Evolutionary conservation across 23 tunicate genomes (phyloP).

Genomic region (Corella eumyota): DNA sequence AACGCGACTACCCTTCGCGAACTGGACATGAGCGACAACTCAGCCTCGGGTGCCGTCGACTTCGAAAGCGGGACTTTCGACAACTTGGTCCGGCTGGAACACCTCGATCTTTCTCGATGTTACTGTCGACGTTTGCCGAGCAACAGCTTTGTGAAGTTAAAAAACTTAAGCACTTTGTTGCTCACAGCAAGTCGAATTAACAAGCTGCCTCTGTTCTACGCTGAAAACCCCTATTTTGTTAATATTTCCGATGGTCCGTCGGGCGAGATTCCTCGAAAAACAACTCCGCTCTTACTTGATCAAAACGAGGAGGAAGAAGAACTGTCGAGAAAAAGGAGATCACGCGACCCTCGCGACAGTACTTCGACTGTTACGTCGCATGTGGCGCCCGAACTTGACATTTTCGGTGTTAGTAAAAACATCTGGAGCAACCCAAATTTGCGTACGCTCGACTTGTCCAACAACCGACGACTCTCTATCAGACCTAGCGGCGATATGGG

Average conservation of each 20-base stretch:
- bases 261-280: conserved; percentile 1
- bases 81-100: conserved; percentile 6
- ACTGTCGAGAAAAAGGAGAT: too few species aligned
- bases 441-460: not conserved
- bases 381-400: too few species aligned
- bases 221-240: not conserved
- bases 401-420: too few species aligned
- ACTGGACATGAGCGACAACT: conserved; percentile 30
- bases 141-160: conserved; percentile 21
- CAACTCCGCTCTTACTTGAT: conserved; percentile 5
- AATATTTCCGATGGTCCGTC: too few species aligned
- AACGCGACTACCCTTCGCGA: not conserved
- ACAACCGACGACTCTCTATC: not conserved
- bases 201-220: conserved; percentile 4
- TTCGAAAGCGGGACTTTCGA: conserved; percentile 37
- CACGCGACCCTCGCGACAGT: too few species aligned
- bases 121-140: conserved; percentile 23
- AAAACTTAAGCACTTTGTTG: conserved; percentile 21
- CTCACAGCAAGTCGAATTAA: conserved; percentile 11
- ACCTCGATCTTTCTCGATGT: conserved; percentile 35
- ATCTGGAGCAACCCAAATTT: not conserved
- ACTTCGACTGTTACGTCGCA: not conserved
- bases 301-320: too few species aligned
- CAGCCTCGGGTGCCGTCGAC: conserved; percentile 13
- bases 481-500: not conserved